Evolutionary conservation across 2,888 invertebrate genomes (phyloP).

Genomic region (Lasioglossum calceatum): DNA sequence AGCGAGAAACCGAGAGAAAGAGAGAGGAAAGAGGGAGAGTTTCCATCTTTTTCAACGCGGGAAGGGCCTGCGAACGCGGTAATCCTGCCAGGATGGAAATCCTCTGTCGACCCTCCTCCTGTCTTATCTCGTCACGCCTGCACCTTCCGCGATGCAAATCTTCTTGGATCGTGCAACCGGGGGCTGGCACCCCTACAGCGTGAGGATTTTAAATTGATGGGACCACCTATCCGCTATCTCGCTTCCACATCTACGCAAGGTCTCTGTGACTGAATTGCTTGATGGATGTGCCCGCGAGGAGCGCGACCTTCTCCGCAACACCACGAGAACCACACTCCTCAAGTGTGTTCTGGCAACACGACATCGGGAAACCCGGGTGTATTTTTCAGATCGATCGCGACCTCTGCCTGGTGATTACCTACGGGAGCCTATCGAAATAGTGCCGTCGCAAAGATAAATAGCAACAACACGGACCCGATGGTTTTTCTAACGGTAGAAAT

Average conservation of each 20-base stretch:
- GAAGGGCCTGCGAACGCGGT: constrained; percentile 25
- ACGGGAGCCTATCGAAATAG: background rate
- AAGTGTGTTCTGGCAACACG: background rate
- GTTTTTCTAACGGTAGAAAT: no score
- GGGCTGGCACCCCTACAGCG: constrained; percentile 42
- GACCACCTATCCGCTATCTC: constrained; percentile 65
- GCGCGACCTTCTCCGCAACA: constrained; percentile 36
- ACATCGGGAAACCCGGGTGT: background rate
- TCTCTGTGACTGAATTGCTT: constrained; percentile 59
- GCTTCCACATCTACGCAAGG: constrained; percentile 51
- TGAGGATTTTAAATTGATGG: constrained; percentile 72
- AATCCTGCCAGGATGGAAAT: constrained; percentile 61
- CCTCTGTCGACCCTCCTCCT: constrained; percentile 54
- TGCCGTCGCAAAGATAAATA: no score
- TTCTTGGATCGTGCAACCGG: constrained; percentile 53
- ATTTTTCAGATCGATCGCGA: constrained; percentile 31
- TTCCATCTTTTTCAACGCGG: constrained; percentile 23
- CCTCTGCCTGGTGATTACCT: background rate
- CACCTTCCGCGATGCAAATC: constrained; percentile 70
- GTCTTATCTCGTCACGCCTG: constrained; percentile 72
- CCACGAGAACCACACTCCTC: constrained; percentile 9
- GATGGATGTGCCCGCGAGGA: constrained; percentile 64
- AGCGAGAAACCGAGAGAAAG: background rate
- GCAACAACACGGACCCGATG: no score
- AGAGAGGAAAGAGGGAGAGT: background rate